Percentiles rank a stretch among this genome's conserved stretches.
Evolutionary conservation across 2,888 invertebrate genomes (phyloP).

Genomic region (Nomada ruficornis): DNA sequence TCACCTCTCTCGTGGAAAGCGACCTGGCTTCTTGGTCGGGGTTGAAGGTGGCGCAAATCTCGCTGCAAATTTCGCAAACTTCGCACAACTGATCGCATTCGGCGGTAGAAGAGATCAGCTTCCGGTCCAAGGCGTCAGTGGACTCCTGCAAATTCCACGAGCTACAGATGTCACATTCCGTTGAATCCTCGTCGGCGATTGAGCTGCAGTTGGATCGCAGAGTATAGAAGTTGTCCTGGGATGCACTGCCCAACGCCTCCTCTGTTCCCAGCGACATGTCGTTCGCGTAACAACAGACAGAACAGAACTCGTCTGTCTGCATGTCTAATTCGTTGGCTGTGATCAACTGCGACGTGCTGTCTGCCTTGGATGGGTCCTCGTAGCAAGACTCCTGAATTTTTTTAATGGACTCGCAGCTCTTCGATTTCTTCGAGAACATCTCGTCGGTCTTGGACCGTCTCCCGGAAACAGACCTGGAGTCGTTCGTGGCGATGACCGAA

Average conservation of each 20-base stretch:
- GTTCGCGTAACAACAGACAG: conserved; percentile 79
- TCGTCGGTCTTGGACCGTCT: conserved; percentile 66
- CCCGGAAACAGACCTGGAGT: conserved; percentile 53
- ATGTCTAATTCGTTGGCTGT: conserved; percentile 75
- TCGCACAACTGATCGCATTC: conserved; percentile 72
- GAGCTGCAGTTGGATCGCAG: conserved; percentile 79
- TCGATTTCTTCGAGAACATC: conserved; percentile 79
- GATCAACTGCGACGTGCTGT: conserved; percentile 71
- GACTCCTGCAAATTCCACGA: conserved; percentile 78
- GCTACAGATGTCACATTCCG: conserved; percentile 82
- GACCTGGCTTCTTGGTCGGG: conserved; percentile 37
- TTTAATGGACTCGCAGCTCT: conserved; percentile 82
- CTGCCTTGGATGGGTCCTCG: conserved; percentile 74
- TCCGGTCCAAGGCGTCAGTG: conserved; percentile 66
- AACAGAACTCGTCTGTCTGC: conserved; percentile 80
- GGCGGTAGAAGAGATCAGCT: conserved; percentile 23
- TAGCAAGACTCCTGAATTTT: conserved; percentile 72
- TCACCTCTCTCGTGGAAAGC: conserved; percentile 21
- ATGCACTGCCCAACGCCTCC: conserved; percentile 60
- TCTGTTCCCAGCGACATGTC: conserved; percentile 66
- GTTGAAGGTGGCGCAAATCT: conserved; percentile 66
- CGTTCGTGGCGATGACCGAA: conserved; percentile 61
- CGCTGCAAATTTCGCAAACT: conserved; percentile 81
- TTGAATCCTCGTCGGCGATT: conserved; percentile 79
- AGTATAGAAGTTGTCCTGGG: conserved; percentile 77